Conservation (phyloP, 1,140 invertebrate genomes). For the Sminthurides bifidus region DNA sequence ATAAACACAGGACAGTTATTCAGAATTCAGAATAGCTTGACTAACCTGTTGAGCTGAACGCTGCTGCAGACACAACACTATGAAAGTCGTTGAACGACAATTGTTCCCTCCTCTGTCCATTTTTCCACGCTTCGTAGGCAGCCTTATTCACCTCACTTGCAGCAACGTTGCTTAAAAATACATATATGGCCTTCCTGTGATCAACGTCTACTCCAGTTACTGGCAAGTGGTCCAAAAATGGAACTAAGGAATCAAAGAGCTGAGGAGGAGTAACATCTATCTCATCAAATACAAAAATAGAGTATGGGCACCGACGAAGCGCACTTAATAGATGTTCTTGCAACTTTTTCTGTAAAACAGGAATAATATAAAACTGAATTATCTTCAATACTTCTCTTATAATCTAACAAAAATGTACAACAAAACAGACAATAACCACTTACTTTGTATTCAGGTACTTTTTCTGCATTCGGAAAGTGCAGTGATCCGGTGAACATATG, state of each 20-base stretch:
- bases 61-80: conserved; percentile 10
- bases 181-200: conserved; percentile 18
- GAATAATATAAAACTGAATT: background rate
- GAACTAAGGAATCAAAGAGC: conserved; percentile 20
- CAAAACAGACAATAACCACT: background rate
- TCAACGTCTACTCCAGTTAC: background rate
- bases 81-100: conserved; percentile 27
- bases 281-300: conserved; percentile 28
- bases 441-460: conserved; percentile 14
- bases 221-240: conserved; percentile 20
- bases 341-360: conserved; percentile 6
- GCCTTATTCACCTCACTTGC: conserved; percentile 21
- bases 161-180: conserved; percentile 29
- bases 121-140: conserved; percentile 13
- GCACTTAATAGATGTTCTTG: conserved; percentile 10
- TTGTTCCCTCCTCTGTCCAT: conserved; percentile 21
- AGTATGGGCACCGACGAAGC: conserved; percentile 8
- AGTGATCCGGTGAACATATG: conserved; percentile 10
- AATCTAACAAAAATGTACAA: background rate
- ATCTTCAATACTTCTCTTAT: background rate
- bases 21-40: too few species aligned
- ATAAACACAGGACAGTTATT: too few species aligned
- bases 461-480: conserved; percentile 12
- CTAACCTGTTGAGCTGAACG: conserved; percentile 16
- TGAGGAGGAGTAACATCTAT: conserved; percentile 25